Evolutionary conservation across 2,113 vertebrate species (phyloP), one percentile per base, ranked within the genome.

Genomic region (Megaceryle maxima): DNA sequence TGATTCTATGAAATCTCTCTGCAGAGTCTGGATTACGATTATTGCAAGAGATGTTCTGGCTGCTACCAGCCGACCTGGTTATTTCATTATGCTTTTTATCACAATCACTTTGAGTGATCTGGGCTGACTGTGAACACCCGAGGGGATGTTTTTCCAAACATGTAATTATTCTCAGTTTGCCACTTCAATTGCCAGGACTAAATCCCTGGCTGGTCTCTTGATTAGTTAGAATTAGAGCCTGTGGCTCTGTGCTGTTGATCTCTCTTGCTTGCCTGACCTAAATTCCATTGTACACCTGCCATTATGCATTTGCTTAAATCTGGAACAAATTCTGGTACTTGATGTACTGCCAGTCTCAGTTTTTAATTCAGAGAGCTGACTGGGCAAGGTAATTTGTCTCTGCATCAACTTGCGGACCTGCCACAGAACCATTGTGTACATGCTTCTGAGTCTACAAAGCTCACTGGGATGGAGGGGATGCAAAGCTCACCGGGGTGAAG

Each of bases 241-340:
- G n/a, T 84, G 86, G 88, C 83, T 89, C 62, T 33, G 55, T 39
- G 70, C 81, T 89, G 73, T 46, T 89, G 83, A 82, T 94, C 77
- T 33, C 83, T 57, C 83, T 37, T 69, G 48, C 66, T 73, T 93
- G 86, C 66, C 91, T 82, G 88, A 91, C 95, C 95, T 92, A 92
- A 88, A 96, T 96, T 96, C 92, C 92, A 74, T 44, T 85, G 83
- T 94, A 93, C 90, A 96, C 94, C 94, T 92, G 92, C 87, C 91
- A 83, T 62, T 39, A 41, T 62, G 66, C 48, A 6, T 94, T 90
- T 94, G 64, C 70, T 92, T 33, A 44, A 91, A 84, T 15, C 80
- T 92, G 88, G 94, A 94, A 94, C 48, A 46, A 72, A 72, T 39
- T 44, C 66, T 35, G 69, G 92, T 41, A 90, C 96, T 94, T 94